Conservation (phyloP, 2,888 invertebrate genomes). For the Amblyteles armatorius region DNA sequence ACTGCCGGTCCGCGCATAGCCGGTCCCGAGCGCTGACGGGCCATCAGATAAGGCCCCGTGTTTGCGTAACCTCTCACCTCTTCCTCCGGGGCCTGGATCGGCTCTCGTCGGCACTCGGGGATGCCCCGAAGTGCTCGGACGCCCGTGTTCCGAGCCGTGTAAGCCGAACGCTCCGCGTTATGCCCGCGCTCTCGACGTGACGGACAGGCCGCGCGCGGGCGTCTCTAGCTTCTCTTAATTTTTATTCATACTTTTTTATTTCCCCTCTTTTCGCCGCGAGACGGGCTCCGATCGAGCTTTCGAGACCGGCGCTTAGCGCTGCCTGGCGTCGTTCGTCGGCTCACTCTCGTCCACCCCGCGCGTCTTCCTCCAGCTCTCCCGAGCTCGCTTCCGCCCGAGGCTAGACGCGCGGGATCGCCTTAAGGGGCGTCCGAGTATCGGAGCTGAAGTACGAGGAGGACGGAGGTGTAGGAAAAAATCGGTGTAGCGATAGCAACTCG, state of each 20-base stretch:
- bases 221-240: slow-evolving; percentile 66
- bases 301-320: slow-evolving; percentile 66
- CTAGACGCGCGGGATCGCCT: slow-evolving; percentile 70
- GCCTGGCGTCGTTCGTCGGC: slow-evolving; percentile 40
- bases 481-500: slow-evolving; percentile 4
- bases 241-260: slow-evolving; percentile 32
- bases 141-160: slow-evolving; percentile 77
- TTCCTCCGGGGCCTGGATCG: slow-evolving; percentile 72
- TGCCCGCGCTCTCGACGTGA: slow-evolving; percentile 75
- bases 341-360: slow-evolving; percentile 47
- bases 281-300: slow-evolving; percentile 73
- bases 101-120: slow-evolving; percentile 73
- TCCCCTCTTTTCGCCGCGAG: slow-evolving; percentile 17
- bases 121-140: slow-evolving; percentile 70
- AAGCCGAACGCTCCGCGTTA: slow-evolving; percentile 56
- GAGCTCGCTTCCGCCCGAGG: background rate
- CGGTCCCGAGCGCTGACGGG: slow-evolving; percentile 78
- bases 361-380: slow-evolving; percentile 21
- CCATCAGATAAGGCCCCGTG: slow-evolving; percentile 83
- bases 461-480: background rate
- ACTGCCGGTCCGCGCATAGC: slow-evolving; percentile 65
- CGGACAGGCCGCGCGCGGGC: slow-evolving; percentile 77
- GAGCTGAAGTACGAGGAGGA: background rate
- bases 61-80: slow-evolving; percentile 84
- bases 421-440: slow-evolving; percentile 70